Evolutionary conservation across 2,888 invertebrate species (phyloP).

Genomic region (Byasa hedistus): DNA sequence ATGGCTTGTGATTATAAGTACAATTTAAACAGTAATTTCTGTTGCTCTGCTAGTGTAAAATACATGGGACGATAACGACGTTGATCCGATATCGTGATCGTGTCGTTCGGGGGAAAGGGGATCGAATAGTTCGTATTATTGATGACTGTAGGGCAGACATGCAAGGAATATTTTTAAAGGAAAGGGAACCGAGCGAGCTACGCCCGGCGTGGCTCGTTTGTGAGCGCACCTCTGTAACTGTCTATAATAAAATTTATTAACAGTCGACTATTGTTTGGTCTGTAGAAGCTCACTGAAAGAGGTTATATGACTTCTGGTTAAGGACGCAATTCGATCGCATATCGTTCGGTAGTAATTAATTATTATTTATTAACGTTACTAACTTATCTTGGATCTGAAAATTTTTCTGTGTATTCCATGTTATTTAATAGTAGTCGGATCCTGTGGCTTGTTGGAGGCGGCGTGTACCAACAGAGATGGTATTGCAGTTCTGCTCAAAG

Average conservation of each 20-base stretch:
- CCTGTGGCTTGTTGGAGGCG: neutral
- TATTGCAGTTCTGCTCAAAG: too few species aligned
- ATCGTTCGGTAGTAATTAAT: slow-evolving; percentile 16
- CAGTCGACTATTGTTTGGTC: slow-evolving; percentile 23
- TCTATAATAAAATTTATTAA: slow-evolving; percentile 30
- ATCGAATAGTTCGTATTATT: slow-evolving; percentile 42
- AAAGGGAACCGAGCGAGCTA: slow-evolving; percentile 23
- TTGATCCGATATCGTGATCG: slow-evolving; percentile 26
- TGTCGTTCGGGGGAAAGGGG: slow-evolving; percentile 32
- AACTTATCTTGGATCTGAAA: slow-evolving; percentile 21
- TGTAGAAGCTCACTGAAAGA: slow-evolving; percentile 20
- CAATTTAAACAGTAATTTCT: too few species aligned
- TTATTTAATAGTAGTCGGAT: neutral
- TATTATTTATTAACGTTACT: slow-evolving; percentile 22
- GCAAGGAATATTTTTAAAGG: slow-evolving; percentile 37
- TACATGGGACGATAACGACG: neutral
- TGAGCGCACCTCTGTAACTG: slow-evolving; percentile 26
- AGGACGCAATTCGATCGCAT: slow-evolving; percentile 18
- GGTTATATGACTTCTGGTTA: slow-evolving; percentile 20
- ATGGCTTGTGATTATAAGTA: too few species aligned
- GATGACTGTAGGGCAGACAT: slow-evolving; percentile 43
- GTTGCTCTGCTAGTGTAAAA: neutral
- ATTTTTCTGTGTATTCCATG: slow-evolving; percentile 1
- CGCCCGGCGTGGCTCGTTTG: slow-evolving; percentile 25
- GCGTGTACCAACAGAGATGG: too few species aligned